Base-by-base conservation (phyloP, 2,113 vertebrate genomes). In the Shinisaurus crocodilurus region DNA sequence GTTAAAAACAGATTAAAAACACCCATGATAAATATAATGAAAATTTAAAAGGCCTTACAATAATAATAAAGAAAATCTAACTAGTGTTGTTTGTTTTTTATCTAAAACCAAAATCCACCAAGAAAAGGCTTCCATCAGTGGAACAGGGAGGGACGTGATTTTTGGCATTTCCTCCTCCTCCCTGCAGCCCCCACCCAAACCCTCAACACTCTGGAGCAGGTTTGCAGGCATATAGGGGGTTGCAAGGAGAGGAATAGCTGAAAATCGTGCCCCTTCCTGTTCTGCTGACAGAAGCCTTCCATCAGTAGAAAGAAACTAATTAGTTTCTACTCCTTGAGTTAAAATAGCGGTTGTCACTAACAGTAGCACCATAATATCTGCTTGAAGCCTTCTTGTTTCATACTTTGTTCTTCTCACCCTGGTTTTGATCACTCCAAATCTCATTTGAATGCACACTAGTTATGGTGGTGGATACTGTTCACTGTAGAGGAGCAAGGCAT, bases 361-460 rank as follows among this genome's bases (percentile, higher is more conserved):
- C 88, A 83, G 32, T 74, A 67, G 63, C 34, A 81, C 57, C 72
- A 0, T 90, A 87, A 90, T 94, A 93, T 92, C 57, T 5, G 0
- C 70, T 82, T 92, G 90, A 93, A 93, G 90, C 77, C 92, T 93
- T 91, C 93, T 95, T 86, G 90, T 90, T 95, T 92, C 25, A 94
- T 94, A 89, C 95, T 96, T 96, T 89, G 82, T 95, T 81, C 37
- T 79, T 74, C 85, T 88, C 86, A 81, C 67, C 1, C 45, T 57
- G 23, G 88, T 90, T 89, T 95, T 91, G 87, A 27, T 88, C 20
- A 32, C 94, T 92, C 86, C 96, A 95, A 93, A 94, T 95, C 95
- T 96, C 94, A 96, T 97, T 97, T 97, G 95, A 94, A 96, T 96
- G 93, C 90, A 85, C 72, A 81, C 88, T 2, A 0, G 87, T 23